These are phyloP conservation scores for Pyrgilauda ruficollis DNA, from an alignment of 2,113 vertebrate species.

Conservation along the genomic window DNA sequence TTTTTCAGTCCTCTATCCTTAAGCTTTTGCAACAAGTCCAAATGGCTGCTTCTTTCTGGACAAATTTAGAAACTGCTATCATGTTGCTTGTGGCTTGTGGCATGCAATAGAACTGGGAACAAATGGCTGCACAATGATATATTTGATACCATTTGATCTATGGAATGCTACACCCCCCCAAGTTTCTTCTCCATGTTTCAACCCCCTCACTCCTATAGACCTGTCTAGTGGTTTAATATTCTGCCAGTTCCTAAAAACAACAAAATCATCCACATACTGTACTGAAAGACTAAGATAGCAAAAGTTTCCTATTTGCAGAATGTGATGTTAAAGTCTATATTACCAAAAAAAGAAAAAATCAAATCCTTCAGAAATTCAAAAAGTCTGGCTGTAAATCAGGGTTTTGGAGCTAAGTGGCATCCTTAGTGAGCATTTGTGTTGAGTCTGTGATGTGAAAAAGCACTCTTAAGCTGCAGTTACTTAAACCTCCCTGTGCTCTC, in stretches of 20 bases:
- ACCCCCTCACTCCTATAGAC: background rate
- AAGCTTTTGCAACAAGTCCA: background rate
- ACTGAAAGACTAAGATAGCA: background rate
- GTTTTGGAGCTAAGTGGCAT: background rate
- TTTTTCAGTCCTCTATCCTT: background rate
- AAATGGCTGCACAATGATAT: slow-evolving; percentile 21
- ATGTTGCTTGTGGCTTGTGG: slow-evolving; percentile 18
- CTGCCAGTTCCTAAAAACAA: background rate
- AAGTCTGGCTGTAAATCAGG: background rate
- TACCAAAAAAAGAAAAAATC: background rate
- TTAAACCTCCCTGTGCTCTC: background rate
- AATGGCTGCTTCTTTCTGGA: background rate
- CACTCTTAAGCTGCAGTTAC: background rate
- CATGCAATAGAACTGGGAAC: slow-evolving; percentile 11
- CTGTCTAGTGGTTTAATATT: background rate
- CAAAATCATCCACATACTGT: background rate
- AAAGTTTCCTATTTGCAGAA: background rate
- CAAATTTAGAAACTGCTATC: slow-evolving; percentile 44
- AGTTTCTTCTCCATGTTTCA: background rate
- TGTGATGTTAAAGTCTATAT: background rate
- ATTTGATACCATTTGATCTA: slow-evolving; percentile 4
- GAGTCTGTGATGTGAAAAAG: background rate
- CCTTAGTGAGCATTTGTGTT: background rate
- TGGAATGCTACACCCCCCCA: background rate
- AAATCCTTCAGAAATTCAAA: background rate